A percentile compares a stretch with the other conserved stretches of the same genome.
These are phyloP conservation scores for Myotis vivesi DNA, from an alignment of 2,797 vertebrate genomes.

Conservation along the genomic window DNA sequence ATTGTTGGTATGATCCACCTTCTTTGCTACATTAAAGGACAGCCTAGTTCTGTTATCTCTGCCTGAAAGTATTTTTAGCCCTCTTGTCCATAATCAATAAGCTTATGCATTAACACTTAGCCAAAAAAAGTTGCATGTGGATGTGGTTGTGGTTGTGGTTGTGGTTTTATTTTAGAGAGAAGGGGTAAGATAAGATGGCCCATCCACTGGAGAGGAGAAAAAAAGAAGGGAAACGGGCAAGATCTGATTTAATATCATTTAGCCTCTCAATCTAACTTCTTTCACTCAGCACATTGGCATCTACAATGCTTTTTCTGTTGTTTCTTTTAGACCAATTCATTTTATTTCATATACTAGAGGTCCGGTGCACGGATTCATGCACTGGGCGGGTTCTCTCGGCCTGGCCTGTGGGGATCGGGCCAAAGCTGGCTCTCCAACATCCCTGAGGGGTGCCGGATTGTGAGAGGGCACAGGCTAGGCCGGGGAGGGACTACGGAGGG, in stretches of 20 bases:
- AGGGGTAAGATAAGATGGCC: background rate
- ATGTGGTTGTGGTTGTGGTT: background rate
- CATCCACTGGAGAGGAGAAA: background rate
- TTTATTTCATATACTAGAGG: slow-evolving; percentile 26
- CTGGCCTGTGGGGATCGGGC: no score
- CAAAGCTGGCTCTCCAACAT: no score
- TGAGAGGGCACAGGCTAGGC: no score
- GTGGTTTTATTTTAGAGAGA: slow-evolving; percentile 32
- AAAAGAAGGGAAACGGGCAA: background rate
- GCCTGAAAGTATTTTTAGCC: slow-evolving; percentile 14
- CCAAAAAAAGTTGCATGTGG: background rate
- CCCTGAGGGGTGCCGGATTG: no score
- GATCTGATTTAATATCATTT: slow-evolving; percentile 10
- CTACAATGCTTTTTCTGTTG: background rate
- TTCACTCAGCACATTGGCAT: background rate
- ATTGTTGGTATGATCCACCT: background rate
- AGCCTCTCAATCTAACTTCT: background rate
- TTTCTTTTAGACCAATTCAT: slow-evolving; percentile 37
- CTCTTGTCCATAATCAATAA: background rate
- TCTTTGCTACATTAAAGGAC: slow-evolving; percentile 15
- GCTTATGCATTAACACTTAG: background rate
- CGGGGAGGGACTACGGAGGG: no score
- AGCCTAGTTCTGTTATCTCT: slow-evolving; percentile 15
- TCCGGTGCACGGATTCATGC: no score
- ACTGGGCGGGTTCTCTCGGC: no score